phyloP scores from a whole-genome alignment of 1,140 invertebrate genomes.

The Drosophila chauvacae region DNA sequence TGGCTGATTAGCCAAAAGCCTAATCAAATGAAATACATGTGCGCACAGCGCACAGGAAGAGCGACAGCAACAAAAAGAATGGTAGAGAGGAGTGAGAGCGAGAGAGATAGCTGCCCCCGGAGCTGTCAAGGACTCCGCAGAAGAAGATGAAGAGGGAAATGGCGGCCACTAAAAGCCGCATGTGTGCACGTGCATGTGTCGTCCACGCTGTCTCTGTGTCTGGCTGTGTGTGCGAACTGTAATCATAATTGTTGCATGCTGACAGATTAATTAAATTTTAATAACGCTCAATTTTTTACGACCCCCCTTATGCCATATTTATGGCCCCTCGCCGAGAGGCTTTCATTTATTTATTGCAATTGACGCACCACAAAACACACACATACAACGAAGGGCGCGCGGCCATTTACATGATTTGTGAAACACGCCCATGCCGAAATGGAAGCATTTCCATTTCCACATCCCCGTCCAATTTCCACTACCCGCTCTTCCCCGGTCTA shows the following conservation, averaged over 20 bases:
- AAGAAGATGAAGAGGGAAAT: background rate
- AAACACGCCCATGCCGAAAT: constrained; percentile 19
- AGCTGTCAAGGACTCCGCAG: constrained; percentile 16
- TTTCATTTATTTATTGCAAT: constrained; percentile 68
- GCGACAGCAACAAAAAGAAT: background rate
- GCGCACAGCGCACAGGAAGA: constrained; percentile 7
- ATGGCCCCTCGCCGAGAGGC: constrained; percentile 24
- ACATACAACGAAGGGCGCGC: background rate
- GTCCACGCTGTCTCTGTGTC: background rate
- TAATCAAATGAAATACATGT: constrained; percentile 64
- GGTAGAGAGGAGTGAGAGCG: background rate
- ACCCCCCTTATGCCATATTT: constrained; percentile 23
- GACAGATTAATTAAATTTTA: constrained; percentile 79
- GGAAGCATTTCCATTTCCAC: constrained; percentile 18
- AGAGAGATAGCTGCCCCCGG: constrained; percentile 27
- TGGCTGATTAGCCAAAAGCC: constrained; percentile 59
- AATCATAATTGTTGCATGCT: constrained; percentile 58
- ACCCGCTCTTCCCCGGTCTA: background rate
- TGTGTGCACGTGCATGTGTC: constrained; percentile 21
- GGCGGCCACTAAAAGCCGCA: constrained; percentile 15
- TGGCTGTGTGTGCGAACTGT: constrained; percentile 24
- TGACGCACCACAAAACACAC: constrained; percentile 18
- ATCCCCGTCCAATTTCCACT: background rate
- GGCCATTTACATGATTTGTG: constrained; percentile 38
- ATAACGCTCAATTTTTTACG: constrained; percentile 65